Evolutionary conservation across 2,113 vertebrate genomes (phyloP).

Genomic region (Thryonomys swinderianus): DNA sequence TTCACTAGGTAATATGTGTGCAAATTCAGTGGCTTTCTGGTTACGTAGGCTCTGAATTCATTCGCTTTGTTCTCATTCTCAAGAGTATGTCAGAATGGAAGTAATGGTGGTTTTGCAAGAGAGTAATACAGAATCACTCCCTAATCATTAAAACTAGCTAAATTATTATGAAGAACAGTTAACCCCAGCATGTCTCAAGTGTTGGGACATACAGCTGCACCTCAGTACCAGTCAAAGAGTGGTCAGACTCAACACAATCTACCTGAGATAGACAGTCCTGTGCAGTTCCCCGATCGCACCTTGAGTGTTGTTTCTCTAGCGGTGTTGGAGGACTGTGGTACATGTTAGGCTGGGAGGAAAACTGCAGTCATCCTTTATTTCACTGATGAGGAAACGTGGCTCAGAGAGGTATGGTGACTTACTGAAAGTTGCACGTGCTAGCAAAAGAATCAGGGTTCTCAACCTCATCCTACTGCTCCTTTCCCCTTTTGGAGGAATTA

Average conservation of each 20-base stretch:
- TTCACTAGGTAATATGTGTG: background rate
- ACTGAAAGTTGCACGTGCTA: background rate
- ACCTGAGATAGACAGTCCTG: background rate
- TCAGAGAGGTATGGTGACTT: background rate
- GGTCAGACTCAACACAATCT: background rate
- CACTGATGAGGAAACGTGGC: background rate
- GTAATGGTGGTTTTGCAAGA: background rate
- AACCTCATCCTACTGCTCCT: background rate
- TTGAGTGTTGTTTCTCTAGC: background rate
- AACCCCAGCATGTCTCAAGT: background rate
- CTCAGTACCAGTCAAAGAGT: background rate
- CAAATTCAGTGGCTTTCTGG: background rate
- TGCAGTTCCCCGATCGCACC: background rate
- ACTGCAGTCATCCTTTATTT: background rate
- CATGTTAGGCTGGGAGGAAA: background rate
- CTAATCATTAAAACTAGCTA: constrained; percentile 17
- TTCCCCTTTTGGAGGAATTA: background rate
- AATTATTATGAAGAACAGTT: background rate
- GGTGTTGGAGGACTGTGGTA: background rate
- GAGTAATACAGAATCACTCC: background rate
- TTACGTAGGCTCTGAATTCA: background rate
- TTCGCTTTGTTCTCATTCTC: background rate
- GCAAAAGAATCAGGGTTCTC: background rate
- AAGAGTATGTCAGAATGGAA: background rate
- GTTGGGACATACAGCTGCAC: background rate